Evolutionary conservation across 2,888 invertebrate species (phyloP).

Genomic region (Xylota segnis): DNA sequence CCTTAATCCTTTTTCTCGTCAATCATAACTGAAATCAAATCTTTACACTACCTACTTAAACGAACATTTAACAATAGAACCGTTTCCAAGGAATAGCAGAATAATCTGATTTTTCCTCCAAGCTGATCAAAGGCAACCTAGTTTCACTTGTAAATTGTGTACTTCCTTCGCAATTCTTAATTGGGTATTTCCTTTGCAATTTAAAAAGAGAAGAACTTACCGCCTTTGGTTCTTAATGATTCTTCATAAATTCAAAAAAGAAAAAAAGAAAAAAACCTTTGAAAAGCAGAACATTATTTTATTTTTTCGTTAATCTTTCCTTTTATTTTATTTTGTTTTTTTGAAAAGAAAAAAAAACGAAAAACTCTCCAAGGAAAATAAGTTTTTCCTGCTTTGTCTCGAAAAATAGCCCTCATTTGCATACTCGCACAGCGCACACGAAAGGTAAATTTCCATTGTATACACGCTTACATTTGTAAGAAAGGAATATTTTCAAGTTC

Average conservation of each 20-base stretch:
- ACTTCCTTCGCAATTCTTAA: conserved; percentile 22
- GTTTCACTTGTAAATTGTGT: conserved; percentile 24
- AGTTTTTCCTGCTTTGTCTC: neutral
- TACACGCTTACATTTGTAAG: neutral
- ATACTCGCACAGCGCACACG: neutral
- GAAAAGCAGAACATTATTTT: neutral
- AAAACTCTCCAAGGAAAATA: conserved; percentile 5
- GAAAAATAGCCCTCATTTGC: conserved; percentile 20
- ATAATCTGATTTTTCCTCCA: conserved; percentile 16
- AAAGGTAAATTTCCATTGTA: conserved; percentile 15
- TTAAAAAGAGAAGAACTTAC: conserved; percentile 12
- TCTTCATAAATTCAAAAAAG: conserved; percentile 13
- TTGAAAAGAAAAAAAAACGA: conserved; percentile 1
- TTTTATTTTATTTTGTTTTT: conserved; percentile 11
- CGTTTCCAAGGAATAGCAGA: conserved; percentile 7
- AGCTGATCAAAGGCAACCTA: conserved; percentile 42
- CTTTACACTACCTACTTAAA: neutral
- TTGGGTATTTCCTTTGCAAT: conserved; percentile 35
- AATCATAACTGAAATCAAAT: neutral
- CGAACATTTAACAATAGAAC: conserved; percentile 6
- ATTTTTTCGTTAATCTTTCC: neutral
- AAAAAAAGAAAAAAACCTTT: conserved; percentile 1
- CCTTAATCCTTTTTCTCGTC: neutral
- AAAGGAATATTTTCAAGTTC: conserved; percentile 19
- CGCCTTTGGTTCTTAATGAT: conserved; percentile 21